Base-by-base conservation (phyloP, 2,797 vertebrate species). In the Myotis myotis region DNA sequence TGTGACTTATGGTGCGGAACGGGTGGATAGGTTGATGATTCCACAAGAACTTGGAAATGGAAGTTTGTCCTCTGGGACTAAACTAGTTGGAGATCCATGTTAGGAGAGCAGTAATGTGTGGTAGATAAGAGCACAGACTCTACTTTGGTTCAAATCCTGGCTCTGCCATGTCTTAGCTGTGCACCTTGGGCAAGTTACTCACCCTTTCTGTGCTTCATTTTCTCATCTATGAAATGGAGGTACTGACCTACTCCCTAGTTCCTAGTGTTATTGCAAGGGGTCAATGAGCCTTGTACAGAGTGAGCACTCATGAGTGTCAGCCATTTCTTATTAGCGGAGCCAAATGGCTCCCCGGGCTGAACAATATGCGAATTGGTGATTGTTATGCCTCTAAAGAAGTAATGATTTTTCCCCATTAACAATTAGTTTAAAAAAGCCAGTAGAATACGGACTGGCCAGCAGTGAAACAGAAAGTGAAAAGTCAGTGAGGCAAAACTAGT, bases 401-500 rank as follows among this genome's bases (percentile, higher is more conserved):
- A 57, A 66, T 74, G 22, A 28, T 85, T 53, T 85, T 80, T 47
- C 47, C 47, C 41, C 47, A 23, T 83, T 92, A 70, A 72, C 74
- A 94, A 30, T 64, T 68, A 30, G 12, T 47, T 47, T 47, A 0
- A 47, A 47, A 83, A 87, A 80, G 22, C 12, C 38, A 33, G 11
- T 72, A 33, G 30, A 74, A 64, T 44, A 57, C 33, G 57, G 78
- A 94, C 22, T 86, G 60, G 25, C 41, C 68, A 72, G 17, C 57
- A 87, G 75, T 72, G 87, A 93, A 78, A 79, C 4, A 88, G 60
- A 88, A 88, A 82, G 44, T 80, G n/a, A 79, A 68, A 87, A 72
- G 6, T 68, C 51, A 33, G 0, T 17, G 78, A 92, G 70, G 23
- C 57, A 93, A 36, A 92, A 51, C 33, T 41, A 44, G 60, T 15